Evolutionary conservation across 1,140 invertebrate species (phyloP), one percentile per base, ranked within the genome.

Genomic region (Lasaia peninsularis): DNA sequence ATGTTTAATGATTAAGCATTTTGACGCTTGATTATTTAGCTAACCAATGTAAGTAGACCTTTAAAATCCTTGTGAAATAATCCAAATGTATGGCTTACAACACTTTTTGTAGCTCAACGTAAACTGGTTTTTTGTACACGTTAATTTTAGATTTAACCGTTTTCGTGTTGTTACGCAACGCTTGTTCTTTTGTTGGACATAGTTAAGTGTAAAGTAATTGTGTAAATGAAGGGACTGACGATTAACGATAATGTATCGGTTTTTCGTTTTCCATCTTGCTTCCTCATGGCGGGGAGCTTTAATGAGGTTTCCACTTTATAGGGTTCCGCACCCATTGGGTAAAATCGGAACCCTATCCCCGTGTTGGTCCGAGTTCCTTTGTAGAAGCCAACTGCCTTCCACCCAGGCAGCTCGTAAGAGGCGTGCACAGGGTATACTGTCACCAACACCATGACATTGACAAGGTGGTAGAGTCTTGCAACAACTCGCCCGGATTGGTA

Each of bases 1-100:
- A 83, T 83, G 81, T 83, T 85, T 81, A 85, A 85, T 80, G 80
- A 86, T 85, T 78, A 72, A 80, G 76, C 74, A 80, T 83, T 84
- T 80, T 84, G 76, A 75, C 71, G 71, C 72, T 76, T 73, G 75
- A 80, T 81, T 75, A 71, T 71, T 71, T 69, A 69, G 56, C 69
- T 51, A 58, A 50, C 79, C 71, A 80, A 35, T 62, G 1, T 65
- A 68, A 20, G 6, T 2, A 51, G 78, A 72, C 28, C 73, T 64
- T 20, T 69, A 20, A 68, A 61, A 64, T 67, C 61, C 57, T 53
- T 62, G 49, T 55, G 14, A 34, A 53, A 35, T 51, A 14, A 48
- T 34, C 28, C 59, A 33, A 49, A 52, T 57, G 37, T 68, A 35
- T 20, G 31, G 18, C 10, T 52, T 14, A 28, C 35, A 44, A 28